Conservation (phyloP, 1,140 invertebrate species). For the Drosophila nigrodunni region DNA sequence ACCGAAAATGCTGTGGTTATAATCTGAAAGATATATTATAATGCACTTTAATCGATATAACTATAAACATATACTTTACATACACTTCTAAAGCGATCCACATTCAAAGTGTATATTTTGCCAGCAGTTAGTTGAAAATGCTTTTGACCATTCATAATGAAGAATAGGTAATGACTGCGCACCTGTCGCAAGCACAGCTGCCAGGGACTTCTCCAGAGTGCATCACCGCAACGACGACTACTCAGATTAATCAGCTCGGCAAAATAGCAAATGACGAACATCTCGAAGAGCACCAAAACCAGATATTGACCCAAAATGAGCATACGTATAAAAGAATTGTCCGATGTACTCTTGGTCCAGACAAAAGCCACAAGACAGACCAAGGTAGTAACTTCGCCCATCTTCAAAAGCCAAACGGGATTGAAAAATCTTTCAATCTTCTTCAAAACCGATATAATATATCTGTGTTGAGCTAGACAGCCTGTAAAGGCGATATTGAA, state of each 20-base stretch:
- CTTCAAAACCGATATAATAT: neutral
- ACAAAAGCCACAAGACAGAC: slow-evolving; percentile 49
- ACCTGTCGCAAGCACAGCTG: slow-evolving; percentile 41
- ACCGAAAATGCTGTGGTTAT: slow-evolving; percentile 23
- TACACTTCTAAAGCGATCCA: slow-evolving; percentile 50
- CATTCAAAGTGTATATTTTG: slow-evolving; percentile 53
- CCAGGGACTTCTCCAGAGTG: slow-evolving; percentile 53
- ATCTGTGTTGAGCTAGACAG: slow-evolving; percentile 7
- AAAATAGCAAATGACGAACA: slow-evolving; percentile 56
- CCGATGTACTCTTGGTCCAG: slow-evolving; percentile 39
- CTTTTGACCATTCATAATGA: slow-evolving; percentile 37
- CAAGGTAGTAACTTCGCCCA: slow-evolving; percentile 32
- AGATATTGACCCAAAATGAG: slow-evolving; percentile 47
- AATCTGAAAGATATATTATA: slow-evolving; percentile 1
- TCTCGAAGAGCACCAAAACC: slow-evolving; percentile 34
- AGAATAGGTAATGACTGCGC: slow-evolving; percentile 44
- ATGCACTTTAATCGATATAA: too few species aligned
- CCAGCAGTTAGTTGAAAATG: slow-evolving; percentile 48
- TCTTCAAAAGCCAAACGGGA: slow-evolving; percentile 51
- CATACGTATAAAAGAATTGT: slow-evolving; percentile 36
- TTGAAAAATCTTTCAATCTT: slow-evolving; percentile 40
- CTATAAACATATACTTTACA: neutral
- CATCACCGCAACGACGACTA: slow-evolving; percentile 51
- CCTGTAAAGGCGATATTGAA: slow-evolving; percentile 7
- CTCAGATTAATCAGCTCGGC: slow-evolving; percentile 44